Conservation (phyloP, 2,113 vertebrate species). For the Myxocyprinus asiaticus region DNA sequence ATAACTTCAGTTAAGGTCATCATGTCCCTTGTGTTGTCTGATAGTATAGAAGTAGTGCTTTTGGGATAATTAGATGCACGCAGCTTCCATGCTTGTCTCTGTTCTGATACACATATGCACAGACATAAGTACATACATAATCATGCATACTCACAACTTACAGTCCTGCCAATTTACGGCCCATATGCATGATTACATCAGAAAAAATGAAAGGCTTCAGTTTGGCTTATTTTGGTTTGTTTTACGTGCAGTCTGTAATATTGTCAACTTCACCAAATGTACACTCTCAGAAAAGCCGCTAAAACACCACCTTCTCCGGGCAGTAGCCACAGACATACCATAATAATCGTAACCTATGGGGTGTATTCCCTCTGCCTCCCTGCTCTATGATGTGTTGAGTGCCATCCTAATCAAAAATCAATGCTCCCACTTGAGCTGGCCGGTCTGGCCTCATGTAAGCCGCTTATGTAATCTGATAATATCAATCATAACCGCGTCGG, state of each 20-base stretch:
- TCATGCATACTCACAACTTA: constrained; percentile 21
- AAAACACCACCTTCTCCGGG: constrained; percentile 12
- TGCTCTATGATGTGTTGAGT: constrained; percentile 78
- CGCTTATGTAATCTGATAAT: constrained; percentile 92
- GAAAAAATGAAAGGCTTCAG: constrained; percentile 47
- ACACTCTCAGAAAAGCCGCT: not conserved
- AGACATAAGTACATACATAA: constrained; percentile 8
- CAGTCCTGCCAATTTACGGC: constrained; percentile 26
- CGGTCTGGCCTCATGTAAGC: constrained; percentile 74
- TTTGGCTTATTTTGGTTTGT: constrained; percentile 35
- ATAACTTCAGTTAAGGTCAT: not conserved
- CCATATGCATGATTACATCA: constrained; percentile 41
- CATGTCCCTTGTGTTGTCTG: not conserved
- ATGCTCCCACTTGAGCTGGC: constrained; percentile 82
- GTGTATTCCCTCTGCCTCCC: constrained; percentile 63
- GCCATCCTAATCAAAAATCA: constrained; percentile 92
- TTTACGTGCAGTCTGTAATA: constrained; percentile 45
- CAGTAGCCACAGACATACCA: constrained; percentile 36
- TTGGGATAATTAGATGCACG: constrained; percentile 16
- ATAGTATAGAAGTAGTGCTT: constrained; percentile 9
- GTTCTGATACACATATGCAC: not conserved
- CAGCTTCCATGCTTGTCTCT: not conserved
- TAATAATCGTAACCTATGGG: constrained; percentile 46
- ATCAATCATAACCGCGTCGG: constrained; percentile 94
- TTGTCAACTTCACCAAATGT: constrained; percentile 13